Conservation (phyloP, 2,113 vertebrate genomes). For the Hydropotes inermis region DNA sequence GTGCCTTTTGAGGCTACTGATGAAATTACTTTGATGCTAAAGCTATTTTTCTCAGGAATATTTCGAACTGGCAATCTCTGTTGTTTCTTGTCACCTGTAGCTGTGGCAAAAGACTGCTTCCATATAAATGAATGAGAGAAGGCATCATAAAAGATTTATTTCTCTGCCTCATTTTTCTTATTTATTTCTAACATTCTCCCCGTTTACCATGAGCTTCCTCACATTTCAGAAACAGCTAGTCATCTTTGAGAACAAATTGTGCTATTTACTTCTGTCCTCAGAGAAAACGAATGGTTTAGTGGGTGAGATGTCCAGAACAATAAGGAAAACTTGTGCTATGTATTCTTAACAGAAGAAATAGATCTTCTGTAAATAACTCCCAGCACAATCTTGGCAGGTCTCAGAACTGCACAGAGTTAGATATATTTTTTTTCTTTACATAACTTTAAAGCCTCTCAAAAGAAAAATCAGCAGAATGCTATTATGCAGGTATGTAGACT, state of each 20-base stretch:
- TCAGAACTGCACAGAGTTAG: slow-evolving; percentile 20
- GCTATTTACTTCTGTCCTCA: slow-evolving; percentile 75
- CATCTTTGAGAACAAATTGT: slow-evolving; percentile 73
- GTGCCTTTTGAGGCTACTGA: slow-evolving; percentile 17
- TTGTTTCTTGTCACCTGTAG: slow-evolving; percentile 41
- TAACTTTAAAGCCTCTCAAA: neutral
- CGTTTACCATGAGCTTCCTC: slow-evolving; percentile 76
- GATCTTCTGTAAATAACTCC: slow-evolving; percentile 73
- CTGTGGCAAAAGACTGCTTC: neutral
- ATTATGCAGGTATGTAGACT: neutral
- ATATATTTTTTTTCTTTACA: neutral
- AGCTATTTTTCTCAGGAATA: slow-evolving; percentile 59
- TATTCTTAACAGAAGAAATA: slow-evolving; percentile 68
- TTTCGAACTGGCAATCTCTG: slow-evolving; percentile 44
- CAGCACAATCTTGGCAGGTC: slow-evolving; percentile 55
- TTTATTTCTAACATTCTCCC: slow-evolving; percentile 74
- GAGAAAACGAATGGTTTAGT: slow-evolving; percentile 70
- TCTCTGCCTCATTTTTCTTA: slow-evolving; percentile 71
- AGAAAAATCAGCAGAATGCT: neutral
- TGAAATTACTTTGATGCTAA: slow-evolving; percentile 53
- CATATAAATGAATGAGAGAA: slow-evolving; percentile 68
- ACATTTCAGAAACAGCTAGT: slow-evolving; percentile 74
- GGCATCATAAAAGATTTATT: slow-evolving; percentile 73
- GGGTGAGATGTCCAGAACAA: slow-evolving; percentile 75
- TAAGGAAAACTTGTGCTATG: slow-evolving; percentile 57